phyloP scores from a whole-genome alignment of 1,140 invertebrate genomes.

The Dendroctonus valens region DNA sequence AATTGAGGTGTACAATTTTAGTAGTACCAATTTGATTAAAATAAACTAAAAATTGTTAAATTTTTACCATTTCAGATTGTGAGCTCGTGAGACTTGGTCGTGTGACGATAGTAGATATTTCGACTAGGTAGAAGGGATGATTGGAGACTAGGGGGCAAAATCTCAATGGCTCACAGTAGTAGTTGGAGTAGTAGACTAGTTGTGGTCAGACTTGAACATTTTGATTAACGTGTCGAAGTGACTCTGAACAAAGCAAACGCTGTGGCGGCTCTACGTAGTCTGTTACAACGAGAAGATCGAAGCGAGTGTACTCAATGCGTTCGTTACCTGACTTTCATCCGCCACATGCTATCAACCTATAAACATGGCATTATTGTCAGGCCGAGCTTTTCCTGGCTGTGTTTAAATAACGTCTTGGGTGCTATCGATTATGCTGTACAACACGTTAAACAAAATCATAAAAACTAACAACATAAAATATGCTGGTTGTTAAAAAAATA shows the following conservation, averaged over 20 bases:
- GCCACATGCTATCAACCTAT: slow-evolving; percentile 51
- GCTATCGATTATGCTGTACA: slow-evolving; percentile 20
- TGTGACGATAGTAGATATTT: slow-evolving; percentile 45
- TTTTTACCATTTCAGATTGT: slow-evolving; percentile 49
- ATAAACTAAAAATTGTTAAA: slow-evolving; percentile 28
- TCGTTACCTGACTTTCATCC: slow-evolving; percentile 49
- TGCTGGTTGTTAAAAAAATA: slow-evolving; percentile 8
- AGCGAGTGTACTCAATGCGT: slow-evolving; percentile 44
- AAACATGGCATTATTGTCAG: slow-evolving; percentile 49
- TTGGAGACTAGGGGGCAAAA: slow-evolving; percentile 39
- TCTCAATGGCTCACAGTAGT: slow-evolving; percentile 47
- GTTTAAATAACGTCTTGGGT: background rate
- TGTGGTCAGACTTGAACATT: slow-evolving; percentile 35
- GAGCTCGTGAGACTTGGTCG: slow-evolving; percentile 45
- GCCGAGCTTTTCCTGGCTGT: slow-evolving; percentile 38
- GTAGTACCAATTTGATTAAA: slow-evolving; percentile 7
- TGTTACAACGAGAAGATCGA: slow-evolving; percentile 43
- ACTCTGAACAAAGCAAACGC: slow-evolving; percentile 41
- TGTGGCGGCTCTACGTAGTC: slow-evolving; percentile 46
- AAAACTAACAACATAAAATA: no score
- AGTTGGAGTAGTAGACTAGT: slow-evolving; percentile 39
- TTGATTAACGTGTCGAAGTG: slow-evolving; percentile 27
- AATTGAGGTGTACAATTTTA: no score
- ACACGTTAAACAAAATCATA: slow-evolving; percentile 1
- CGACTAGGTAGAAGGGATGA: slow-evolving; percentile 42